Conservation (phyloP, 2,113 vertebrate species). For the Tylochromis polylepis region DNA sequence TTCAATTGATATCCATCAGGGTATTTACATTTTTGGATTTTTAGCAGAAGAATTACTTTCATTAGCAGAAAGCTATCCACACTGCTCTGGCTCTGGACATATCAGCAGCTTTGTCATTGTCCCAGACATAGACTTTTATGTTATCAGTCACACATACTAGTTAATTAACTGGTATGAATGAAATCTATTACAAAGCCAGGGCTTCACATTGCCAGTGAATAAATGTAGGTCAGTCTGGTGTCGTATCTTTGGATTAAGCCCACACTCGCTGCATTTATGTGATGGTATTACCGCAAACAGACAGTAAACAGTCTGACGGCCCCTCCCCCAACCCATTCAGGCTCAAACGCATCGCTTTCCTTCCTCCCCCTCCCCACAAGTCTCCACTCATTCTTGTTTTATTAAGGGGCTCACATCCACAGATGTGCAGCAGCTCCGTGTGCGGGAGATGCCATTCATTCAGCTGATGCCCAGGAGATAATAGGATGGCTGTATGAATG, state of each 20-base stretch:
- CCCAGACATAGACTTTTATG: not conserved
- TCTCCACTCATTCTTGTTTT: not conserved
- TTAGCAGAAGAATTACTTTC: not conserved
- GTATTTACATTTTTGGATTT: not conserved
- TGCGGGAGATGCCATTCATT: not conserved
- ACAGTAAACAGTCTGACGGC: constrained; percentile 26
- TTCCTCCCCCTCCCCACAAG: not conserved
- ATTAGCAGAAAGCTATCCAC: not conserved
- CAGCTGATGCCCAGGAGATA: not conserved
- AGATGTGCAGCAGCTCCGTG: not conserved
- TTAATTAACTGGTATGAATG: not conserved
- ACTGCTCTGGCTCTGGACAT: not conserved
- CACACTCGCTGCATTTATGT: constrained; percentile 2
- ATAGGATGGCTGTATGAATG: not conserved
- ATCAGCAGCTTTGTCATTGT: not conserved
- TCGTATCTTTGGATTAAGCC: constrained; percentile 24
- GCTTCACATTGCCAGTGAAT: not conserved
- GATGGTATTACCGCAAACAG: constrained; percentile 25
- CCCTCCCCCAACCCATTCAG: constrained; percentile 3
- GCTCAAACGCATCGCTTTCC: not conserved
- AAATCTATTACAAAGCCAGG: constrained; percentile 1
- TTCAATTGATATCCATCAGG: not conserved
- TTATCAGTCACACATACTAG: not conserved
- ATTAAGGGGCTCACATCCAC: not conserved
- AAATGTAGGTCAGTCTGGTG: constrained; percentile 20